Conservation (phyloP, 1,140 invertebrate species). For the Bombus vancouverensis region DNA sequence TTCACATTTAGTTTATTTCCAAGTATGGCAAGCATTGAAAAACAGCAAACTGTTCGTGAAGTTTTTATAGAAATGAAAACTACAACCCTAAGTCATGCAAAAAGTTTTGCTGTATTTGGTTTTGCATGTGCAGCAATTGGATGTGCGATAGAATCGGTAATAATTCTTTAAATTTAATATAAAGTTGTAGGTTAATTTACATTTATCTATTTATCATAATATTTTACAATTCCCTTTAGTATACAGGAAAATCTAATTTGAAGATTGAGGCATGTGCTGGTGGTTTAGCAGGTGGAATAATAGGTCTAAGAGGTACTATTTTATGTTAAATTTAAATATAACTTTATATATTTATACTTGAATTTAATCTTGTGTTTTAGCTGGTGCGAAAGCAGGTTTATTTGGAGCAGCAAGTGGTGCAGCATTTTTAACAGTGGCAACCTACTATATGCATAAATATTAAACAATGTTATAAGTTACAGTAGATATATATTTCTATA, state of each 20-base stretch:
- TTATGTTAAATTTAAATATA: background rate
- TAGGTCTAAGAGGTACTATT: slow-evolving; percentile 93
- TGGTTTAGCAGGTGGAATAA: slow-evolving; percentile 95
- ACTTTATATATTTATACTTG: slow-evolving; percentile 4
- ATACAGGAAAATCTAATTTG: slow-evolving; percentile 97
- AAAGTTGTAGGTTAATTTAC: slow-evolving; percentile 31
- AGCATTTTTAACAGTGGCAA: slow-evolving; percentile 96
- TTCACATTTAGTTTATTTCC: slow-evolving; percentile 98
- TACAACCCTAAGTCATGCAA: slow-evolving; percentile 95
- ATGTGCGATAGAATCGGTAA: slow-evolving; percentile 95
- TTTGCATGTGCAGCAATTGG: slow-evolving; percentile 96
- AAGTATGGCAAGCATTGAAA: slow-evolving; percentile 89
- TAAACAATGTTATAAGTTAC: slow-evolving; percentile 53
- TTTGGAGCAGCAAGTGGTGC: slow-evolving; percentile 97
- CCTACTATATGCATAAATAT: slow-evolving; percentile 93
- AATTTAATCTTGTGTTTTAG: slow-evolving; percentile 83
- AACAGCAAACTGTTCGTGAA: slow-evolving; percentile 92
- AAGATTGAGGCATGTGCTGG: slow-evolving; percentile 97
- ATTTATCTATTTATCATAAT: slow-evolving; percentile 27
- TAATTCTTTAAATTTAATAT: slow-evolving; percentile 12
- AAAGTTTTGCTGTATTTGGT: slow-evolving; percentile 98
- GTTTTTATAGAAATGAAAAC: slow-evolving; percentile 96
- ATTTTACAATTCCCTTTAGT: slow-evolving; percentile 83
- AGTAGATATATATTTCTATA: slow-evolving; percentile 70
- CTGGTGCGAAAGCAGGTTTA: slow-evolving; percentile 95